Base-by-base conservation (phyloP, 2,888 invertebrate species). In the Ditula angustiorana region DNA sequence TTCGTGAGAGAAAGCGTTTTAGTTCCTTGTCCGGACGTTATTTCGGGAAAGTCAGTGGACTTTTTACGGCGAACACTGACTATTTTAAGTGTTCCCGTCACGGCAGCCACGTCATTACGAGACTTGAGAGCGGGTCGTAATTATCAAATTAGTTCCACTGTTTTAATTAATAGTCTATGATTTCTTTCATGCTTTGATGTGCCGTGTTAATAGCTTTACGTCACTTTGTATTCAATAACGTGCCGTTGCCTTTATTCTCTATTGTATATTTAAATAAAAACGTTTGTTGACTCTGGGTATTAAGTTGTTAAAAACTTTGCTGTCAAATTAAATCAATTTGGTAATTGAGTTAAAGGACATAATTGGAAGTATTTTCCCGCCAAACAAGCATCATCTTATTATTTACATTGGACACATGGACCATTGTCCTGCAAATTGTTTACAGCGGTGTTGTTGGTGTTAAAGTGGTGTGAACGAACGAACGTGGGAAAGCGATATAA, bases 81-180 rank as follows among this genome's bases (percentile, higher is more conserved):
- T 85, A 84, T 83, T 85, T 82, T 75, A 78, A 80, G 77, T 77
- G 72, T 69, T 71, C 68, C 70, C 70, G 75, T 74, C 75, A 79
- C 71, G 70, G 68, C 71, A 70, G 68, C 62, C 69, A 67, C 66
- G 70, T 73, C 74, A 74, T 74, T 73, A 74, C 73, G 75, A 77
- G 78, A 76, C 74, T 71, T 74, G 70, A 69, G 72, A 69, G 69
- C 72, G 68, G 73, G 69, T 72, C 69, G 68, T 79, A 79, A 80
- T 85, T 81, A 81, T 79, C 80, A 77, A 82, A 85, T 85, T 82
- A 76, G 83, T 83, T 86, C 77, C 78, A 77, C 73, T 71, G 68
- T 46, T 74, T 75, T 71, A 75, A 77, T 77, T 79, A 75, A 79
- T 79, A 72, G 71, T 68, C 71, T 70, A 65, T 73, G 76, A 77